phyloP scores from a whole-genome alignment of 2,888 invertebrate genomes.

The Polyommatus iphigenia region DNA sequence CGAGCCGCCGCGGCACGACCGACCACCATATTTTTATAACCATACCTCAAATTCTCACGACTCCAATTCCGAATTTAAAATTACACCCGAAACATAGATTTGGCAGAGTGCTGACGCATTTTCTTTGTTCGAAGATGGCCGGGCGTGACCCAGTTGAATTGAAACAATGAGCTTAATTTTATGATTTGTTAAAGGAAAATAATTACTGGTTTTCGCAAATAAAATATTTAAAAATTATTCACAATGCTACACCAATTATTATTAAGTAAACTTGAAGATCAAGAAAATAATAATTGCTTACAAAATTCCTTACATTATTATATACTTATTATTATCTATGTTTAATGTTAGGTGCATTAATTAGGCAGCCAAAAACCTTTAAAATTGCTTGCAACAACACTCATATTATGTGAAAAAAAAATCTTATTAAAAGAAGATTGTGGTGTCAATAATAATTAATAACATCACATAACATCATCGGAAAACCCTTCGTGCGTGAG shows the following conservation, averaged over 20 bases:
- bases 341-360: not conserved
- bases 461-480: no score
- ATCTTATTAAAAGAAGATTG: no score
- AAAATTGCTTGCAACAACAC: not conserved
- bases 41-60: constrained; percentile 32
- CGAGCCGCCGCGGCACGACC: constrained; percentile 40
- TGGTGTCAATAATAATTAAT: no score
- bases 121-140: constrained; percentile 21
- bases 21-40: constrained; percentile 21
- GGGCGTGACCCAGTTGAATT: constrained; percentile 14
- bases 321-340: not conserved
- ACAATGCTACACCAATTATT: not conserved
- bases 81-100: constrained; percentile 27
- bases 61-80: constrained; percentile 33
- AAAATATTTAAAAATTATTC: not conserved
- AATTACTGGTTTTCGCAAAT: not conserved
- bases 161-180: not conserved
- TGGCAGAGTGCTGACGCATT: constrained; percentile 18
- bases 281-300: not conserved
- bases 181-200: constrained; percentile 2
- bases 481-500: no score
- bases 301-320: not conserved
- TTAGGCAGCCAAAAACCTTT: not conserved
- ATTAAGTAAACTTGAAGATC: not conserved
- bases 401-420: not conserved